Evolutionary conservation across 92 coral and sea anemone species (phyloP).

Genomic region (Metridium senile): DNA sequence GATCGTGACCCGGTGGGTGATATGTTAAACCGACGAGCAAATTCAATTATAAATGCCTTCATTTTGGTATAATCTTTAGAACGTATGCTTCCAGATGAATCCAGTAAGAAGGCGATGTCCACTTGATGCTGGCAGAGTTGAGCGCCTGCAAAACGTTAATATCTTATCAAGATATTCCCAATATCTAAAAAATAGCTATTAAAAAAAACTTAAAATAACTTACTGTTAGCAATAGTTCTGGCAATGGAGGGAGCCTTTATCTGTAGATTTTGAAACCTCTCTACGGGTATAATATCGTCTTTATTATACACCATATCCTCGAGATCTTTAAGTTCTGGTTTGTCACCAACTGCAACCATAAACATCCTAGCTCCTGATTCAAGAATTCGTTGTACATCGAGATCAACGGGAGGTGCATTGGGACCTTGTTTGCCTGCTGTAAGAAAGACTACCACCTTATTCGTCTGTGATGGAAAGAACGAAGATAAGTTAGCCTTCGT

Average conservation of each 20-base stretch:
- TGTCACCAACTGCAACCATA: slow-evolving; percentile 58
- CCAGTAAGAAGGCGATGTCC: slow-evolving; percentile 58
- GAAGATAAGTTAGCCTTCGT: too few relatives aligned
- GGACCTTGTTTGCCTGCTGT: slow-evolving; percentile 53
- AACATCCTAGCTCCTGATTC: slow-evolving; percentile 41
- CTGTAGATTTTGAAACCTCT: slow-evolving; percentile 18
- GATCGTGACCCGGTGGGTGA: slow-evolving; percentile 65
- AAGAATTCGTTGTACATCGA: slow-evolving; percentile 31
- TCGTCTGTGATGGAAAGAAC: neutral
- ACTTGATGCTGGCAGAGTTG: slow-evolving; percentile 27
- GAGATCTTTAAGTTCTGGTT: slow-evolving; percentile 27
- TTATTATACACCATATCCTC: slow-evolving; percentile 29
- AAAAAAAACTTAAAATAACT: too few relatives aligned
- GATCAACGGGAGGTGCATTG: slow-evolving; percentile 33
- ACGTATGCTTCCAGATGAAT: slow-evolving; percentile 64
- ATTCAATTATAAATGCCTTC: slow-evolving; percentile 47
- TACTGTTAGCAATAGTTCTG: slow-evolving; percentile 37
- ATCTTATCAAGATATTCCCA: neutral
- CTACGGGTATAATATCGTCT: slow-evolving; percentile 26
- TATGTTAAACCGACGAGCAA: slow-evolving; percentile 51
- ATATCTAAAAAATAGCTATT: neutral
- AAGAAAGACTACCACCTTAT: slow-evolving; percentile 57
- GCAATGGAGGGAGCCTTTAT: slow-evolving; percentile 43
- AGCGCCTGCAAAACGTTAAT: slow-evolving; percentile 23
- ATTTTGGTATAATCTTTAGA: slow-evolving; percentile 40